Conservation (phyloP, 2,113 vertebrate genomes). For the Hemicordylus capensis region DNA sequence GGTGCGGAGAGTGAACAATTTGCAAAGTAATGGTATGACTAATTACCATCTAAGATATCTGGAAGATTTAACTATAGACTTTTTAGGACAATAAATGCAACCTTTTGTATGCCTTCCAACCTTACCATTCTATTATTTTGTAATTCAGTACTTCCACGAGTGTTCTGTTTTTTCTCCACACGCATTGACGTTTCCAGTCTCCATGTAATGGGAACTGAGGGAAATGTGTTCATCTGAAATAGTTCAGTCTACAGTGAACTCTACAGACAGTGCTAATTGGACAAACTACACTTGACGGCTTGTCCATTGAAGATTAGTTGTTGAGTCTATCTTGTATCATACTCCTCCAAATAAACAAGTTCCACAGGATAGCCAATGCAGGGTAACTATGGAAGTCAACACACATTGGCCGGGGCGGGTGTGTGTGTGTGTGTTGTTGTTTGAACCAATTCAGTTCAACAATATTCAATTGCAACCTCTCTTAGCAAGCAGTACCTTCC, state of each 20-base stretch:
- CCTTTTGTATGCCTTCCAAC: not conserved
- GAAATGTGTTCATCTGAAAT: not conserved
- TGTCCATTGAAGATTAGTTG: not conserved
- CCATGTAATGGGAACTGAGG: no score
- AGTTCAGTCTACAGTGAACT: not conserved
- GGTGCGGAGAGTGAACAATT: not conserved
- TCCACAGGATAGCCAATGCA: not conserved
- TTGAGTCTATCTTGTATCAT: not conserved
- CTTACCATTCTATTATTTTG: not conserved
- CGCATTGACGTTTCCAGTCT: not conserved
- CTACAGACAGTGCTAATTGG: not conserved
- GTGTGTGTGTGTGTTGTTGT: no score
- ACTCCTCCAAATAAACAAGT: not conserved
- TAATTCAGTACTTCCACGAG: not conserved
- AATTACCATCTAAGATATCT: not conserved
- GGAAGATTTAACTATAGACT: not conserved
- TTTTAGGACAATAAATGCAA: not conserved
- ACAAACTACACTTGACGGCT: not conserved
- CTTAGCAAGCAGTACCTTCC: no score
- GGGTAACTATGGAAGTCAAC: not conserved
- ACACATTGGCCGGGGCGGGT: no score
- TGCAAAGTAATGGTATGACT: not conserved
- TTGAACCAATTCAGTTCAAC: no score
- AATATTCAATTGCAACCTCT: no score
- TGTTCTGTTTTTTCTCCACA: not conserved